Evolutionary conservation across 2,888 invertebrate genomes (phyloP).

Genomic region (Acrobeloides nanus): DNA sequence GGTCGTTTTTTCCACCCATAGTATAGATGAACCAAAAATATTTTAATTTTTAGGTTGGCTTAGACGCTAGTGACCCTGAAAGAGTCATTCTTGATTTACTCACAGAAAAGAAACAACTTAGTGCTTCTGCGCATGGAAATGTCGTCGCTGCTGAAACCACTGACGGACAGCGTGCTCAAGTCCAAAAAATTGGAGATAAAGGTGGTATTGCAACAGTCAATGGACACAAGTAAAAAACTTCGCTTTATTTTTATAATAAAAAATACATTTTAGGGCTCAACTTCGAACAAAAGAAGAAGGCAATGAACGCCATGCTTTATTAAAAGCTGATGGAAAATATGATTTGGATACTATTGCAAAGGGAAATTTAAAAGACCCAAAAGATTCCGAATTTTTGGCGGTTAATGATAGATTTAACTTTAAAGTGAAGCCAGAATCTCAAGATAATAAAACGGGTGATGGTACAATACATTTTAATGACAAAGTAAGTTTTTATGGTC

Average conservation of each 20-base stretch:
- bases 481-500: slow-evolving; percentile 23
- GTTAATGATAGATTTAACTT: slow-evolving; percentile 48
- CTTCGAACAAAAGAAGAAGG: slow-evolving; percentile 39
- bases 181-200: slow-evolving; percentile 50
- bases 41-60: slow-evolving; percentile 32
- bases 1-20: no score
- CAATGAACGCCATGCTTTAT: slow-evolving; percentile 35
- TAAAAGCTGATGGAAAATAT: slow-evolving; percentile 52
- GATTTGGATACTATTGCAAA: slow-evolving; percentile 47
- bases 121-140: slow-evolving; percentile 41
- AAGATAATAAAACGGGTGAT: slow-evolving; percentile 40
- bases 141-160: slow-evolving; percentile 49
- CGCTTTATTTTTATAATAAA: background rate
- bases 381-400: slow-evolving; percentile 45
- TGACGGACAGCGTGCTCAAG: slow-evolving; percentile 50
- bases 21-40: no score
- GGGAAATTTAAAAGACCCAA: slow-evolving; percentile 42
- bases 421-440: slow-evolving; percentile 40
- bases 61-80: slow-evolving; percentile 50
- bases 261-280: slow-evolving; percentile 36
- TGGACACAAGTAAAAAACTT: slow-evolving; percentile 46
- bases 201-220: slow-evolving; percentile 50
- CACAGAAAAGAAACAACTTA: slow-evolving; percentile 32
- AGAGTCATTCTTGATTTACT: slow-evolving; percentile 45
- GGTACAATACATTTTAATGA: slow-evolving; percentile 41